A percentile compares a stretch with the other conserved stretches of the same genome.
Conservation (phyloP, 2,113 vertebrate genomes). For the Oryzias woworae region DNA sequence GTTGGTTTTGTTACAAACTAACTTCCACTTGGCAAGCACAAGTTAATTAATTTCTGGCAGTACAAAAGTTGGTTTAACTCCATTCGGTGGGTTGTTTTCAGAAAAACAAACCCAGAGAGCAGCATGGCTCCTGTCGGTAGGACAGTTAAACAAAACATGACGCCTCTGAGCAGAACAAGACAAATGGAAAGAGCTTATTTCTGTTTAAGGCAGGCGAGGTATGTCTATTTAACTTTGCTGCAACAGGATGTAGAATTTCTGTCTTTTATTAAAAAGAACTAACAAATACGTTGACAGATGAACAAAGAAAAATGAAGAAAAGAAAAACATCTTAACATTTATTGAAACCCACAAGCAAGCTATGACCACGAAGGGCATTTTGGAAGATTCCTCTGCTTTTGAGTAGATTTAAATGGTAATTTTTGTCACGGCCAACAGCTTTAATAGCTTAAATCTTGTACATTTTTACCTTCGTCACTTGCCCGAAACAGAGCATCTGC, state of each 20-base stretch:
- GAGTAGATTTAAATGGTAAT: too few species aligned
- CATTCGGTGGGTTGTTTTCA: constrained; percentile 22
- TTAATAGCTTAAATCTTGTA: too few species aligned
- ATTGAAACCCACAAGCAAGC: not conserved
- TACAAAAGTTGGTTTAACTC: constrained; percentile 10
- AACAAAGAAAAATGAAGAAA: not conserved
- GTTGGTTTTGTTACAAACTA: not conserved
- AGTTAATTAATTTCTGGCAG: constrained; percentile 12
- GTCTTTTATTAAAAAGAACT: not conserved
- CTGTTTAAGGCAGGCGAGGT: too few species aligned
- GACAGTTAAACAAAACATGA: not conserved
- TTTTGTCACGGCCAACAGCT: too few species aligned
- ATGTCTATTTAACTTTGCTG: too few species aligned
- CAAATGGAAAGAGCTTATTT: not conserved
- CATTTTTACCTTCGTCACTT: not conserved
- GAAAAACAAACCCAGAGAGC: constrained; percentile 3
- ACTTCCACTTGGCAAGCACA: not conserved
- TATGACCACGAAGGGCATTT: too few species aligned
- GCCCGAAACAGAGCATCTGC: not conserved
- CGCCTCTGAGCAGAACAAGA: not conserved
- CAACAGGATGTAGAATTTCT: too few species aligned
- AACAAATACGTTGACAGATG: not conserved
- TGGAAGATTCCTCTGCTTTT: too few species aligned
- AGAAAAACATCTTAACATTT: not conserved
- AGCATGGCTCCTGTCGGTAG: not conserved